phyloP scores from a whole-genome alignment of 2,113 vertebrate species.

The Smithornis capensis region DNA sequence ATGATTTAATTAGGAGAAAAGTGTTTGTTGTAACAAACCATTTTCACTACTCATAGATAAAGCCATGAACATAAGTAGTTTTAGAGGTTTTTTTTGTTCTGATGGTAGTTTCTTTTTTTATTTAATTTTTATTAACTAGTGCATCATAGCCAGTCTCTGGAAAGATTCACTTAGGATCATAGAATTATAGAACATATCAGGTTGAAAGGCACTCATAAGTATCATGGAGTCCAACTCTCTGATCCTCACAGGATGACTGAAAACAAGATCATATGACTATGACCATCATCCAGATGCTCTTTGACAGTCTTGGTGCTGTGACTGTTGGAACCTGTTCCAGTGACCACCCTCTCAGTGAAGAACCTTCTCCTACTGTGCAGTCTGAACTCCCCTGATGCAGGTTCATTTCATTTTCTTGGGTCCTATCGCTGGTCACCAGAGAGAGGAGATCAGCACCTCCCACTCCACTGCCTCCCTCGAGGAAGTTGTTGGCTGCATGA shows the following conservation, averaged over 20 bases:
- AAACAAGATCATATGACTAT: background rate
- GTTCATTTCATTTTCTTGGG: background rate
- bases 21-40: background rate
- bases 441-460: background rate
- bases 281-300: background rate
- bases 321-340: background rate
- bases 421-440: background rate
- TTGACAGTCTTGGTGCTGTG: background rate
- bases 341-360: background rate
- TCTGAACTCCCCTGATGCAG: background rate
- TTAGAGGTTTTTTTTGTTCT: background rate
- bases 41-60: background rate
- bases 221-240: background rate
- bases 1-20: conserved; percentile 22
- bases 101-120: background rate
- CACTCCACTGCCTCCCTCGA: fast-evolving
- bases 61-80: background rate
- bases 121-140: background rate
- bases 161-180: background rate
- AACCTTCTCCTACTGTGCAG: background rate
- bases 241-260: fast-evolving
- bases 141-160: background rate
- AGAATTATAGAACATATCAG: background rate
- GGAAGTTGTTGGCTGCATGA: background rate
- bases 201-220: background rate